Base-by-base conservation (phyloP, 1,140 invertebrate species). In the Rhynchophorus ferrugineus region DNA sequence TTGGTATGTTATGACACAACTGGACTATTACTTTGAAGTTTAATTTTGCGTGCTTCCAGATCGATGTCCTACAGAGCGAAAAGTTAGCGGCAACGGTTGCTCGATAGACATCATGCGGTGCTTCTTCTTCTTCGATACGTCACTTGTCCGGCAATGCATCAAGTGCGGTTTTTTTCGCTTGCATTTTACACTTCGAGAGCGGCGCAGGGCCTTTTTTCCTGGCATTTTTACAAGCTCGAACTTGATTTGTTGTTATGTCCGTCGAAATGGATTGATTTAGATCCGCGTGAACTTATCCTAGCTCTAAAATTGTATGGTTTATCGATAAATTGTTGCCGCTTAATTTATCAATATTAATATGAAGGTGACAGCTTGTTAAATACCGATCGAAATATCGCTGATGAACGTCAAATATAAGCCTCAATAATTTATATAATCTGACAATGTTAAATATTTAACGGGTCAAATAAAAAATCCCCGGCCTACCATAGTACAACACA, bases 1-100 rank as follows among this genome's bases (percentile, higher is more conserved):
- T 18, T 18, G 44, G 44, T 45, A 45, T 45, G 21, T 33, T 45
- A 45, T 45, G 44, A 45, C 44, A 45, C 44, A 21, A 24, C 7
- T 34, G 24, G 44, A 37, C 35, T 47, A 37, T 37, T 47, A 44
- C 43, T 44, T 44, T 44, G 13, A 33, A 44, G 22, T 24, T 24
- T 18, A 22, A 44, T 47, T 47, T 47, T 20, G 45, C 45, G 45
- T 47, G 45, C 21, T 29, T 37, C 33, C 34, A 36, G 13, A 17
- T 20, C 33, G 45, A 47, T 47, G 19, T 47, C 45, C 45, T 47
- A 47, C 45, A 11, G 45, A 16, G 45, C 45, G 8, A 37, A 37
- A 34, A 29, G 8, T 34, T 16, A 18, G 22, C 11, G 44, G 37
- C n/a, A n/a, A 43, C 20, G 41, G 41, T 21, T 43, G 41, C 41